Percentiles rank a stretch among this genome's conserved stretches.
Conservation (phyloP, 2,797 vertebrate genomes). For the Microctenopoma stevenorrisi region DNA sequence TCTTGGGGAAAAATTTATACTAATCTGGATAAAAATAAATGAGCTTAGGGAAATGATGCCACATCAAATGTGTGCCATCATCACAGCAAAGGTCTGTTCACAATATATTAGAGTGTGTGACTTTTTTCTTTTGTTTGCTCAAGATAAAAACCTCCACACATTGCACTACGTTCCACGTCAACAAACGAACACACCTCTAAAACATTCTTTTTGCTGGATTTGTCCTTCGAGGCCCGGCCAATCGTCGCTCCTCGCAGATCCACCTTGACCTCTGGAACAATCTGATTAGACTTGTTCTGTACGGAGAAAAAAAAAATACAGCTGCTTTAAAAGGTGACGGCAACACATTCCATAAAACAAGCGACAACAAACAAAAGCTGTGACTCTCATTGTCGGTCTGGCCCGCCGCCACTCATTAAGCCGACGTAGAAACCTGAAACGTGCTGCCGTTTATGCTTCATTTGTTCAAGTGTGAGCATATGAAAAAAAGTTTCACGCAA, state of each 20-base stretch:
- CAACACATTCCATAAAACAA: constrained; percentile 58
- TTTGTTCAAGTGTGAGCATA: neutral
- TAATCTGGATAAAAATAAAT: too few relatives aligned
- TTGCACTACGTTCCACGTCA: neutral
- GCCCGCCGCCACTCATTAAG: too few relatives aligned
- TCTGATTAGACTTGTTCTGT: constrained; percentile 90
- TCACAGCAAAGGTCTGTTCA: too few relatives aligned
- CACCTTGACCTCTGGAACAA: constrained; percentile 88
- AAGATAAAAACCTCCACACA: neutral
- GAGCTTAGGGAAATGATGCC: too few relatives aligned
- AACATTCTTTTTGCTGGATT: constrained; percentile 97
- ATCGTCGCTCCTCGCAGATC: constrained; percentile 88
- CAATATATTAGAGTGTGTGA: too few relatives aligned
- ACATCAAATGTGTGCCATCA: too few relatives aligned
- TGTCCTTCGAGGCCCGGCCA: constrained; percentile 89
- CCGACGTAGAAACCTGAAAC: too few relatives aligned
- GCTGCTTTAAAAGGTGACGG: constrained; percentile 43
- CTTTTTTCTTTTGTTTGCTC: too few relatives aligned
- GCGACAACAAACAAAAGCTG: constrained; percentile 37
- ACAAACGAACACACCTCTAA: constrained; percentile 86
- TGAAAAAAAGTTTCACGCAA: neutral
- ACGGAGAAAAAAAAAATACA: constrained; percentile 2
- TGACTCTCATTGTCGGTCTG: neutral
- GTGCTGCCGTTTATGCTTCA: constrained; percentile 1
- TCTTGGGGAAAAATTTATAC: too few relatives aligned